Percentiles rank a stretch among this genome's conserved stretches.
Conservation (phyloP, 2,113 vertebrate species). For the Indicator indicator region DNA sequence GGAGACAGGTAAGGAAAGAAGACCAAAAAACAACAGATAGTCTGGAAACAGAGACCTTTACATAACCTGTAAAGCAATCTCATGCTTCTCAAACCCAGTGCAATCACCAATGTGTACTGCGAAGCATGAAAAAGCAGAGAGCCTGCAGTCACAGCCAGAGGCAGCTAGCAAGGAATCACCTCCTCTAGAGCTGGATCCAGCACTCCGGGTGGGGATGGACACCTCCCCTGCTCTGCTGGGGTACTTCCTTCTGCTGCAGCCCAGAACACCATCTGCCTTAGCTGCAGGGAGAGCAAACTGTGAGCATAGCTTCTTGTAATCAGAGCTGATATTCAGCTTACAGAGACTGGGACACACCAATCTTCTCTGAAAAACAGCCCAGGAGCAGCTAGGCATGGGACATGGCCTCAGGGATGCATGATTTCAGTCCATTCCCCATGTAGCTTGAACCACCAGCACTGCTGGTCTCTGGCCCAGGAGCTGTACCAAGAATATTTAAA, state of each 20-base stretch:
- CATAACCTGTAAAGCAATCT: not conserved
- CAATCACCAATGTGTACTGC: not conserved
- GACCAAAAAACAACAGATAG: not conserved
- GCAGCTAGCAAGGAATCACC: not conserved
- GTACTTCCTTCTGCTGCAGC: not conserved
- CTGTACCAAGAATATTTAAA: not conserved
- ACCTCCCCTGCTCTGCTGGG: not conserved
- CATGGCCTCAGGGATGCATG: fast-evolving
- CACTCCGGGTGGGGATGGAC: not conserved
- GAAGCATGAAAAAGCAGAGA: not conserved
- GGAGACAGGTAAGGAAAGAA: not conserved
- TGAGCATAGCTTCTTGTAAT: not conserved
- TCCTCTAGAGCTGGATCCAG: not conserved
- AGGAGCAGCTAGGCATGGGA: not conserved
- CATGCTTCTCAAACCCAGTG: not conserved
- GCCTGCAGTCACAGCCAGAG: not conserved
- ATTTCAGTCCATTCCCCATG: fast-evolving
- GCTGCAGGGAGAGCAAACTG: not conserved
- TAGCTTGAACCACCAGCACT: not conserved
- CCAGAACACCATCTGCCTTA: not conserved
- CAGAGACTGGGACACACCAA: not conserved
- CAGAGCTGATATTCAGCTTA: not conserved
- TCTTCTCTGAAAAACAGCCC: not conserved
- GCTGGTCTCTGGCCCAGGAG: not conserved
- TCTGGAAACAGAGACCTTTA: not conserved